Base-by-base conservation (phyloP, 1,140 invertebrate species). In the Microplitis demolitor region DNA sequence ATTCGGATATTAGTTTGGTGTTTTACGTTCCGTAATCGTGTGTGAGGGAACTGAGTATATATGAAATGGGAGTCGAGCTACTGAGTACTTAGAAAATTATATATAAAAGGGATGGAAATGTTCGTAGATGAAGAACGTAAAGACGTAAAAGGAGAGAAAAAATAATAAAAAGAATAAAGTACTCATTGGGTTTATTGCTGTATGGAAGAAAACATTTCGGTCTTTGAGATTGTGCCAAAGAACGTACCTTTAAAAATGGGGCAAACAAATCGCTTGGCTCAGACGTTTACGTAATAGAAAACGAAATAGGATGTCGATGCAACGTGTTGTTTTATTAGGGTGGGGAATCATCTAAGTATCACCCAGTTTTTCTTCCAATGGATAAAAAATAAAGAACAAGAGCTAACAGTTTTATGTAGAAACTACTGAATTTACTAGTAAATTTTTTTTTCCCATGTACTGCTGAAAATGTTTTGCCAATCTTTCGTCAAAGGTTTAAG, bases 221-320 rank as follows among this genome's bases (percentile, higher is more conserved):
- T 78, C 82, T 83, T 83, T 83, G 82, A 84, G 79, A 74, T 76
- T 74, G 76, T 81, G 83, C 83, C 83, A 84, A 82, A 79, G 76
- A 80, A 80, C 78, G 77, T 79, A 56, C 77, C 76, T 78, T 81
- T 81, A 80, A 84, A 83, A 84, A 84, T 82, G 78, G 80, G 79
- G 76, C 73, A 83, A 84, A 83, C 81, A 81, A 83, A 83, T 80
- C 78, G 79, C 76, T 70, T 77, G 77, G 78, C 75, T 81, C 82
- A 82, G 78, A 84, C 81, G 79, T 84, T 83, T 78, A 71, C 76
- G 78, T 84, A 83, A 83, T 83, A 79, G 80, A 77, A 84, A 84
- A 83, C 78, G 79, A 83, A 83, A 84, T 84, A 77, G 79, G 76
- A 84, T 84, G 82, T 82, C 80, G 81, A 82, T 83, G 78, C 78